Evolutionary conservation across 2,888 invertebrate genomes (phyloP).

Genomic region (Epinotia bilunana): DNA sequence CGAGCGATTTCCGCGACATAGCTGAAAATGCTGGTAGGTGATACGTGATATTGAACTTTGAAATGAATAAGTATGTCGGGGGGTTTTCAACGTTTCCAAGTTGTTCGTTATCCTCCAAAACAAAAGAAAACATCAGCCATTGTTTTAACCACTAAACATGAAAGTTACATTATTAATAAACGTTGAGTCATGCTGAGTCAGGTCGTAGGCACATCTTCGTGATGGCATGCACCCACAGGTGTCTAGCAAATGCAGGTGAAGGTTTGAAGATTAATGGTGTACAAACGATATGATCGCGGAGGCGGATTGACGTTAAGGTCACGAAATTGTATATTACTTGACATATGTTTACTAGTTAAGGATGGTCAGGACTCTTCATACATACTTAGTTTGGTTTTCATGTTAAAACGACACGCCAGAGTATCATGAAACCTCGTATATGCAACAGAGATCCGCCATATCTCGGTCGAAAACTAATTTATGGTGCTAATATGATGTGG

Average conservation of each 20-base stretch:
- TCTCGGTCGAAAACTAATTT: too few species aligned
- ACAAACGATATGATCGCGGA: constrained; percentile 24
- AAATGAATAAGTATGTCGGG: too few species aligned
- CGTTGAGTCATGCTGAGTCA: constrained; percentile 46
- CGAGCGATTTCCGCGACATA: too few species aligned
- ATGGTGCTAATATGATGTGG: too few species aligned
- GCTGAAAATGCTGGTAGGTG: too few species aligned
- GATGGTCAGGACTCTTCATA: too few species aligned
- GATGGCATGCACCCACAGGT: constrained; percentile 45
- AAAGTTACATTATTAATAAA: not conserved
- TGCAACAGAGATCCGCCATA: too few species aligned
- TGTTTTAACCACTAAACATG: constrained; percentile 14
- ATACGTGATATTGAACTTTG: too few species aligned
- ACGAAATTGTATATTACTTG: not conserved
- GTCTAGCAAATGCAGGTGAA: constrained; percentile 43
- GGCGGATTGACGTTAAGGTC: constrained; percentile 15
- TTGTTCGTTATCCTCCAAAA: not conserved
- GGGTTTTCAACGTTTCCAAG: too few species aligned
- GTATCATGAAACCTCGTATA: too few species aligned
- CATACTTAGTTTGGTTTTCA: too few species aligned
- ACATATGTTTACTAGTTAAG: not conserved
- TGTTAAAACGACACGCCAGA: too few species aligned
- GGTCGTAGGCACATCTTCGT: constrained; percentile 48
- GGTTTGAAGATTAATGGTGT: constrained; percentile 30
- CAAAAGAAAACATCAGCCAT: not conserved